phyloP scores from a whole-genome alignment of 2,113 vertebrate species.

The Mormoops blainvillei region DNA sequence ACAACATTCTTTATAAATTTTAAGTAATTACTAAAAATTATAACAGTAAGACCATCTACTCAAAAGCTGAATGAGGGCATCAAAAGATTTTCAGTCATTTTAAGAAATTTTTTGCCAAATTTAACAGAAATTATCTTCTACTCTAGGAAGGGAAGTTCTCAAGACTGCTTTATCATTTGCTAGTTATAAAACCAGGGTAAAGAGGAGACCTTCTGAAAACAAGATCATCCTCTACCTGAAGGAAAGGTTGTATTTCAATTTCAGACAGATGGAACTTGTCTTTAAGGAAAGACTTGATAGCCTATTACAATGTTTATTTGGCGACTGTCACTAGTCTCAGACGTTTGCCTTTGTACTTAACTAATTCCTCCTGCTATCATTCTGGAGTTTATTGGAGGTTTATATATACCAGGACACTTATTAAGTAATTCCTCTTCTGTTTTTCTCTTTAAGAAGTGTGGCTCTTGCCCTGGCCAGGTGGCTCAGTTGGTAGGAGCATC shows the following conservation, averaged over 20 bases:
- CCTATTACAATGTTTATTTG: neutral
- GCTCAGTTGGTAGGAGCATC: neutral
- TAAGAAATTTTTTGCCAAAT: neutral
- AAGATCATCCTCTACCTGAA: neutral
- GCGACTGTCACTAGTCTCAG: neutral
- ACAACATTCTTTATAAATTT: neutral
- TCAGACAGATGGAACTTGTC: neutral
- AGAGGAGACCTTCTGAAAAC: neutral
- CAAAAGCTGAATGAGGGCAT: neutral
- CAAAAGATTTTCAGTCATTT: neutral
- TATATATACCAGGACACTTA: neutral
- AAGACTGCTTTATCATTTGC: neutral
- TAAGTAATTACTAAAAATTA: neutral
- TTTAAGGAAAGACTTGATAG: neutral
- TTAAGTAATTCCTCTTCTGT: neutral
- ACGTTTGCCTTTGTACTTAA: neutral
- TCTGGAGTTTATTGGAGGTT: neutral
- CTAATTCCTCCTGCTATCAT: neutral
- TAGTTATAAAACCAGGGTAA: neutral
- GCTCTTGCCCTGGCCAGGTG: neutral
- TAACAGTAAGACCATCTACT: neutral
- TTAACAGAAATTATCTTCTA: constrained; percentile 2
- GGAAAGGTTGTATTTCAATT: neutral
- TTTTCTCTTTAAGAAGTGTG: neutral
- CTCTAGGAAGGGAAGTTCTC: neutral